phyloP scores from a whole-genome alignment of 2,797 vertebrate genomes.

The Falco rusticolus region DNA sequence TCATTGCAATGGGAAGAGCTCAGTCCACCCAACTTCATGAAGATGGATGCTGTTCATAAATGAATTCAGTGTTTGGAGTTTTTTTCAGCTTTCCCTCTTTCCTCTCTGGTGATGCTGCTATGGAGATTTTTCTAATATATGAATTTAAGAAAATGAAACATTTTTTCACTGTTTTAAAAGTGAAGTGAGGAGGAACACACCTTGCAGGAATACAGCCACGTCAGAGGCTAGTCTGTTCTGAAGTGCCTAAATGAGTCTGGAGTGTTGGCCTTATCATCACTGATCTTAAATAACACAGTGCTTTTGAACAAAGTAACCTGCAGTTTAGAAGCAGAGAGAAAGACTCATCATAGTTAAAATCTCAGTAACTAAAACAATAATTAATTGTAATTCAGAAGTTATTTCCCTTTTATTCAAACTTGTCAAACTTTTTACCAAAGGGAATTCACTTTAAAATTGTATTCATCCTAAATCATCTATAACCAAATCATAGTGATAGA shows the following conservation, averaged over 20 bases:
- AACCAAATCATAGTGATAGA: not conserved
- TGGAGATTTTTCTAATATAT: not conserved
- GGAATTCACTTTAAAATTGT: not conserved
- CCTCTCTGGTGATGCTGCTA: not conserved
- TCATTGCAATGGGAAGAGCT: not conserved
- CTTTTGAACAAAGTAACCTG: not conserved
- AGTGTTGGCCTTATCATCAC: not conserved
- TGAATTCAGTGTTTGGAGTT: rapidly evolving
- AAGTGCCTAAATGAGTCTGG: not conserved
- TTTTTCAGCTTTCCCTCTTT: not conserved
- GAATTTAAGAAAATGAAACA: not conserved
- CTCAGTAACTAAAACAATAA: not conserved
- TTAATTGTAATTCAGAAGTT: not conserved
- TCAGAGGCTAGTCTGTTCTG: not conserved
- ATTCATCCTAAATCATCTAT: not conserved
- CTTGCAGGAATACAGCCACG: not conserved
- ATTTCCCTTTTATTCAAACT: not conserved
- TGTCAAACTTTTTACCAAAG: not conserved
- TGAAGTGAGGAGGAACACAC: not conserved
- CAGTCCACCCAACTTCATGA: not conserved
- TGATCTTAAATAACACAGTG: not conserved
- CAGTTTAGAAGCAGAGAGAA: not conserved
- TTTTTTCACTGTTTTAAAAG: not conserved
- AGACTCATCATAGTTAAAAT: not conserved
- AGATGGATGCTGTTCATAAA: rapidly evolving